Base-by-base conservation (phyloP, 1,140 invertebrate genomes). In the Theocolax elegans region DNA sequence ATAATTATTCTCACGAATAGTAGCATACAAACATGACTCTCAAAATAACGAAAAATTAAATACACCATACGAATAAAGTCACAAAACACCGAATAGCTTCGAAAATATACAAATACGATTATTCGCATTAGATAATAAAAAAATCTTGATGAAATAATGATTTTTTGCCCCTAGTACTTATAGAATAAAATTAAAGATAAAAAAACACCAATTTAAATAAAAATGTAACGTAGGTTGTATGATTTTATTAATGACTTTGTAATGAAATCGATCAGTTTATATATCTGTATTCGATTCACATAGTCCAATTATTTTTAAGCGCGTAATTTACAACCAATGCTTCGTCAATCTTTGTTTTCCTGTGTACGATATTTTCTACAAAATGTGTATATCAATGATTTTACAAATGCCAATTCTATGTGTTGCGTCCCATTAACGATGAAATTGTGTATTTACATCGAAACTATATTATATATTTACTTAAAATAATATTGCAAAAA, bases 401-500 rank as follows among this genome's bases (percentile, higher is more conserved):
- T 58, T 49, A n/a, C n/a, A 38, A 23, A 3, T 19, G 17, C 51
- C 25, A 17, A 68, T 51, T 60, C 31, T 19, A 17, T 23, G 21
- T 53, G 23, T 60, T 67, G 12, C 35, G 54, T 59, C 46, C 46
- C 7, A 29, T n/a, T 56, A 49, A 25, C 13, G 19, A 59, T 68
- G n/a, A 68, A 59, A 17, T 68, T 35, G 15, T 53, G 60, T 15
- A 53, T n/a, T n/a, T n/a, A 68, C 56, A 68, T 68, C 65, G 65
- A 67, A 40, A 49, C 21, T 56, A 46, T 7, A 67, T 31, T 46
- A 8, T 40, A 7, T 42, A 59, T 58, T 48, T 38, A 38, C 29
- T 23, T 67, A 42, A 38, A 38, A 31, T 46, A 67, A 44, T 44
- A 44, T 3, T 13, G n/a, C n/a, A n/a, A n/a, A n/a, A n/a, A n/a